Percentiles rank a stretch among this genome's conserved stretches.
phyloP scores from a whole-genome alignment of 2,797 vertebrate species.

The Enteromius radiatus region DNA sequence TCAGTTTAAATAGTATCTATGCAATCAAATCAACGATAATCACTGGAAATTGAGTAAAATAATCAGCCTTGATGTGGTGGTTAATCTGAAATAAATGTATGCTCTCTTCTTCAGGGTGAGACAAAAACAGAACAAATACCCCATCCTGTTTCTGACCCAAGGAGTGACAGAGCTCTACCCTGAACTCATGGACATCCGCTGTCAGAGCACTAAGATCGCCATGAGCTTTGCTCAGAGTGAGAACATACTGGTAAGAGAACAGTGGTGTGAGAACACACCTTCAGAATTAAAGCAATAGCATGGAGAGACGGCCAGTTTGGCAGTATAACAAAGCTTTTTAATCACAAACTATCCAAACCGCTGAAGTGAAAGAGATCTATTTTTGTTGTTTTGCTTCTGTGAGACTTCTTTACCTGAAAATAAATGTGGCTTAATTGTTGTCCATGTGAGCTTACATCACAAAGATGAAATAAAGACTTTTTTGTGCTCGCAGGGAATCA shows the following conservation, averaged over 20 bases:
- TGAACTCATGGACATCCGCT: constrained; percentile 94
- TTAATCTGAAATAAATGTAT: not conserved
- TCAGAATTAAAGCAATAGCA: not conserved
- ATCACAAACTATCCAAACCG: not conserved
- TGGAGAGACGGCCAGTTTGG: not conserved
- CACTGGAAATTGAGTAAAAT: no score
- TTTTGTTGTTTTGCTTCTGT: not conserved
- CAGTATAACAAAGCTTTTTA: not conserved
- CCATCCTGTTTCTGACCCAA: constrained; percentile 96
- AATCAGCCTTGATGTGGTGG: not conserved
- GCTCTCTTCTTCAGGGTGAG: constrained; percentile 82
- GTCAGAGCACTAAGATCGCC: constrained; percentile 90
- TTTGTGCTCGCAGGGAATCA: constrained; percentile 84
- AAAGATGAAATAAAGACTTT: not conserved
- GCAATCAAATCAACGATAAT: no score
- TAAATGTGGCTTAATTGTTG: not conserved
- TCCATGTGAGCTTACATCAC: not conserved
- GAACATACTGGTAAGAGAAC: constrained; percentile 89
- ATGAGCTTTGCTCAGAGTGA: constrained; percentile 97
- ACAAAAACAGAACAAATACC: constrained; percentile 97
- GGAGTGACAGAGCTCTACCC: constrained; percentile 89
- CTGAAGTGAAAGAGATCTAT: not conserved
- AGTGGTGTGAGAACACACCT: not conserved
- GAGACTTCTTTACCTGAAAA: not conserved
- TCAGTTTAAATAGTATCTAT: no score